A percentile compares a stretch with the other conserved stretches of the same genome.
These are phyloP conservation scores for Drosophila eugracilis DNA, from an alignment of 1,140 invertebrate species.

Conservation along the genomic window DNA sequence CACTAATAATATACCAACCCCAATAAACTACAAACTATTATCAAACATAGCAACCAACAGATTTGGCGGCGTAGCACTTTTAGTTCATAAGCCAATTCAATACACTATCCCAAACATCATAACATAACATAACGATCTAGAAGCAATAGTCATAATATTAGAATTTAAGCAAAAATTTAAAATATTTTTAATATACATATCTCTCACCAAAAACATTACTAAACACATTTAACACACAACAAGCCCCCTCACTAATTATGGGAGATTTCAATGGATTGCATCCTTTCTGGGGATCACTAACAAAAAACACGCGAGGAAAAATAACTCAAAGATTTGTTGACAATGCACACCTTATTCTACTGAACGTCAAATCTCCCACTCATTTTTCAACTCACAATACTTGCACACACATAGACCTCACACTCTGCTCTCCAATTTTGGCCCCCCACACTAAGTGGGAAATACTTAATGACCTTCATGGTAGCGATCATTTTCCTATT, in stretches of 20 bases:
- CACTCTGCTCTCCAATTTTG: too few species aligned
- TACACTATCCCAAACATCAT: neutral
- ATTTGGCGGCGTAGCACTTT: too few species aligned
- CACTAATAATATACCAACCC: too few species aligned
- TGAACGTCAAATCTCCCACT: slow-evolving; percentile 15
- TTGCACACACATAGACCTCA: too few species aligned
- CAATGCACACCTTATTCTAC: slow-evolving; percentile 17
- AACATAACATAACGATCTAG: neutral
- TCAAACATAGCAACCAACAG: too few species aligned
- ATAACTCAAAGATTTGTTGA: slow-evolving; percentile 9
- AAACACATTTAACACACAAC: slow-evolving; percentile 7
- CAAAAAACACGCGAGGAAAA: slow-evolving; percentile 24
- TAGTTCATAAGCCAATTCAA: neutral
- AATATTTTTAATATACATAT: slow-evolving; percentile 10
- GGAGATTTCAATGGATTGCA: slow-evolving; percentile 38
- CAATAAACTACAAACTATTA: too few species aligned
- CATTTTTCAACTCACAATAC: too few species aligned
- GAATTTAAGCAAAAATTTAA: slow-evolving; percentile 7
- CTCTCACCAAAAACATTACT: slow-evolving; percentile 9
- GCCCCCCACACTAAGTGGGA: too few species aligned
- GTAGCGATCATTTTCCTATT: too few species aligned
- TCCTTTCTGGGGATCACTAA: too few species aligned
- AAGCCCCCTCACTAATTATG: slow-evolving; percentile 7
- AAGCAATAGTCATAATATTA: slow-evolving; percentile 8
- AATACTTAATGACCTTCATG: too few species aligned